Evolutionary conservation across 2,797 vertebrate species (phyloP).

Genomic region (Botia almorhae): DNA sequence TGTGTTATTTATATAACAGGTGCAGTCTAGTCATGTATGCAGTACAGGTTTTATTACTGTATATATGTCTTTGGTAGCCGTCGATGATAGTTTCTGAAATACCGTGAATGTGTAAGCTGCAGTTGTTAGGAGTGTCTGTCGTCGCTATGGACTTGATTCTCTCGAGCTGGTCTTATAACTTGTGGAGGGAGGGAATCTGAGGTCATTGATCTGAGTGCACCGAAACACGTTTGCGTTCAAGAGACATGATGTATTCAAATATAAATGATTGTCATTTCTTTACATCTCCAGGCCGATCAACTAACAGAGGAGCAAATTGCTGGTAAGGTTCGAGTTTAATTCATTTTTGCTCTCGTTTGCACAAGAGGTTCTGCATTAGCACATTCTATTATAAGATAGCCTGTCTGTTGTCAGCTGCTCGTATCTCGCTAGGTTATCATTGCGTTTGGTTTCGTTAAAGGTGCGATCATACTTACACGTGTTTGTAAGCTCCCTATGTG

Average conservation of each 20-base stretch:
- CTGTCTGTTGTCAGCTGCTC: constrained; percentile 29
- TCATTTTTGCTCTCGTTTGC: background rate
- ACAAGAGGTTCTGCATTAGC: background rate
- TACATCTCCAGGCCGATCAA: constrained; percentile 84
- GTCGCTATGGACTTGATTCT: constrained; percentile 29
- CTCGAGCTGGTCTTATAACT: constrained; percentile 15
- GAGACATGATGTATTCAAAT: background rate
- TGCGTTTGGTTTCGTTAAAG: constrained; percentile 59
- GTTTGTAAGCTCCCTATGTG: constrained; percentile 28
- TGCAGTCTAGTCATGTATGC: background rate
- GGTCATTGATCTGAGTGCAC: background rate
- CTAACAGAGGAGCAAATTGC: constrained; percentile 92
- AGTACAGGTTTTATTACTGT: background rate
- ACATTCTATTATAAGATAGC: constrained; percentile 17
- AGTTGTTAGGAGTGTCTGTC: constrained; percentile 30
- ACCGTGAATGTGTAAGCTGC: constrained; percentile 3
- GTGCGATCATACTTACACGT: constrained; percentile 40
- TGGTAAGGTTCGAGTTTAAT: constrained; percentile 69
- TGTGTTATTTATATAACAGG: background rate
- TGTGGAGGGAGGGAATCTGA: constrained; percentile 16
- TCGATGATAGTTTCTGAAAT: background rate
- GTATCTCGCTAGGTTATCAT: constrained; percentile 20
- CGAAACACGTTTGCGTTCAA: background rate
- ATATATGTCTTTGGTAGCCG: background rate
- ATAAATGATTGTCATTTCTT: constrained; percentile 25